Evolutionary conservation across 2,797 vertebrate species (phyloP).

Genomic region (Phrynocephalus vlangalii): DNA sequence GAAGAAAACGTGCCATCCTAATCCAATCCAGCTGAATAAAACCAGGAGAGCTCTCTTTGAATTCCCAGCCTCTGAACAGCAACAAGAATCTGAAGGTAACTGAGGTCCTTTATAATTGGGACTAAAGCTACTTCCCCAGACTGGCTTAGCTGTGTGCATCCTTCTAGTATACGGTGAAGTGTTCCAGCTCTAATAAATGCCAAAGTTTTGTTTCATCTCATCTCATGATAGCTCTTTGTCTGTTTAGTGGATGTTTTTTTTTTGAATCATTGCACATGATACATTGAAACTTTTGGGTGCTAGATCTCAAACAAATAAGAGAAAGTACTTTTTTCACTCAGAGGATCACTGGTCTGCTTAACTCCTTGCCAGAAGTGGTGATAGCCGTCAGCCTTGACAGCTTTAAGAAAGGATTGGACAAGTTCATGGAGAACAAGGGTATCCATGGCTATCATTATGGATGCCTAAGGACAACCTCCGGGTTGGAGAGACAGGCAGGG

Average conservation of each 20-base stretch:
- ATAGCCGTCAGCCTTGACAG: too few species aligned
- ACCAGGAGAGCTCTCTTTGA: constrained; percentile 72
- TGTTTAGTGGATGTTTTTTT: not conserved
- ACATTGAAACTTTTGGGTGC: too few species aligned
- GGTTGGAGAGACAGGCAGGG: too few species aligned
- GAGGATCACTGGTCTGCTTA: too few species aligned
- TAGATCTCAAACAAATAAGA: too few species aligned
- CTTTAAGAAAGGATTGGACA: too few species aligned
- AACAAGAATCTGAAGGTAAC: constrained; percentile 66
- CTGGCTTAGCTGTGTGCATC: not conserved
- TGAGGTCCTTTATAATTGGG: not conserved
- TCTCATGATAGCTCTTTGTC: not conserved
- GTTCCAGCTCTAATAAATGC: not conserved
- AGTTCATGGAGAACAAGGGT: too few species aligned
- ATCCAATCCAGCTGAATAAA: constrained; percentile 50
- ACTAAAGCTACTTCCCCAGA: not conserved
- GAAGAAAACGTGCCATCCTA: constrained; percentile 26
- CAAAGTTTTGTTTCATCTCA: too few species aligned
- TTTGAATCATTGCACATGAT: not conserved
- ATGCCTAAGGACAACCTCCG: too few species aligned
- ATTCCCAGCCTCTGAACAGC: constrained; percentile 57
- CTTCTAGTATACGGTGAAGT: not conserved
- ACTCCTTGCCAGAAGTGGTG: too few species aligned
- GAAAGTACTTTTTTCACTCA: too few species aligned
- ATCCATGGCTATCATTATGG: too few species aligned